Evolutionary conservation across 2,797 vertebrate species (phyloP).

Genomic region (Phrynocephalus vlangalii): DNA sequence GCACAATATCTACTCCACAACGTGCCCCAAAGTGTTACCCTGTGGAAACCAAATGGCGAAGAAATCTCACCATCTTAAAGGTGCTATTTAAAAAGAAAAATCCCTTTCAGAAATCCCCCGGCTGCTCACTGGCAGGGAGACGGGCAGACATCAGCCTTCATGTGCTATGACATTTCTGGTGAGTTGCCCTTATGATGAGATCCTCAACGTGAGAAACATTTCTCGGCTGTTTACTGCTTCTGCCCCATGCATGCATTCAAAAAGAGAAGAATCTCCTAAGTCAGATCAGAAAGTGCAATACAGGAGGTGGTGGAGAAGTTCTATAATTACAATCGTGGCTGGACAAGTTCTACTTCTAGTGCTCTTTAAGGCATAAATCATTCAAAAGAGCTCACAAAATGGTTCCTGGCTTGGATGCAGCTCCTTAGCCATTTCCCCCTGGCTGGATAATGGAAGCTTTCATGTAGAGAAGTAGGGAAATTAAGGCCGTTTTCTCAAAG

Average conservation of each 20-base stretch:
- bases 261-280: not conserved
- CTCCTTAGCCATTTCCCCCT: not conserved
- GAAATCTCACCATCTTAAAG: not conserved
- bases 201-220: conserved; percentile 19
- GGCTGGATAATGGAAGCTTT: not conserved
- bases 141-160: not conserved
- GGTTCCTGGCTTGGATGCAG: fast-evolving
- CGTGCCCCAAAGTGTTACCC: not conserved
- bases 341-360: not conserved
- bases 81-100: not conserved
- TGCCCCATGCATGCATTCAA: not conserved
- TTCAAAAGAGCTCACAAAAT: not conserved
- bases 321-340: not conserved
- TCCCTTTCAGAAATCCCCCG: not conserved
- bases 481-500: not conserved
- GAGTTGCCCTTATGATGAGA: not conserved
- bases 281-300: not conserved
- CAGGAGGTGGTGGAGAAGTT: not conserved
- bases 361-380: not conserved
- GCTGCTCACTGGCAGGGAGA: not conserved
- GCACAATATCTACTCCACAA: not conserved
- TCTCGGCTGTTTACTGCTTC: not conserved
- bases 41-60: not conserved
- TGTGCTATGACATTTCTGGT: not conserved
- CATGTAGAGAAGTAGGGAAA: fast-evolving